A percentile compares a stretch with the other conserved stretches of the same genome.
These are phyloP conservation scores for Protula sp. DNA, from an alignment of 2,888 invertebrate genomes.

Conservation along the genomic window DNA sequence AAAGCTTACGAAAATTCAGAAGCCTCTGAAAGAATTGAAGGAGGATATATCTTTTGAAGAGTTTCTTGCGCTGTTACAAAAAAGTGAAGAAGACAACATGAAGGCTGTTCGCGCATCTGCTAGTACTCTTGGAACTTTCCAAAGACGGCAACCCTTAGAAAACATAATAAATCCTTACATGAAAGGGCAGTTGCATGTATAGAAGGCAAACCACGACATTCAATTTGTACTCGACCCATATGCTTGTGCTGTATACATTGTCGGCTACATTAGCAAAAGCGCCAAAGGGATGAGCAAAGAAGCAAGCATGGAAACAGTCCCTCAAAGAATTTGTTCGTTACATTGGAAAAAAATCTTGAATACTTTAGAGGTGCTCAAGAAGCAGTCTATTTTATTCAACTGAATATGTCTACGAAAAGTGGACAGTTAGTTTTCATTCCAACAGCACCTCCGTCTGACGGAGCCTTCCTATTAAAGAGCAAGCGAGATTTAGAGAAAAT, in stretches of 20 bases:
- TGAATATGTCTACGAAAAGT: too few relatives aligned
- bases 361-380: constrained; percentile 17
- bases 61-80: too few relatives aligned
- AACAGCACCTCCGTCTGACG: too few relatives aligned
- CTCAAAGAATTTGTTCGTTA: too few relatives aligned
- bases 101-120: too few relatives aligned
- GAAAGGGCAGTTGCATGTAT: constrained; percentile 24
- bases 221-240: constrained; percentile 44
- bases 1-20: too few relatives aligned
- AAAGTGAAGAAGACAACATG: too few relatives aligned
- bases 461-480: too few relatives aligned
- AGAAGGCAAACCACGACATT: constrained; percentile 44
- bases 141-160: constrained; percentile 25
- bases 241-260: constrained; percentile 40
- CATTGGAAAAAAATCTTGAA: too few relatives aligned
- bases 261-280: constrained; percentile 19
- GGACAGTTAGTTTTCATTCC: too few relatives aligned
- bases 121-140: background rate
- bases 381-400: constrained; percentile 6
- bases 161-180: constrained; percentile 33
- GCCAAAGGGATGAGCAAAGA: constrained; percentile 26
- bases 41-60: background rate
- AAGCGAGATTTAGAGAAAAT: too few relatives aligned
- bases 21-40: background rate
- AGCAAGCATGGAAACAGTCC: too few relatives aligned